A percentile compares a stretch with the other conserved stretches of the same genome.
Conservation (phyloP, 2,113 vertebrate species). For the Cryptomyrus ogoouensis region DNA sequence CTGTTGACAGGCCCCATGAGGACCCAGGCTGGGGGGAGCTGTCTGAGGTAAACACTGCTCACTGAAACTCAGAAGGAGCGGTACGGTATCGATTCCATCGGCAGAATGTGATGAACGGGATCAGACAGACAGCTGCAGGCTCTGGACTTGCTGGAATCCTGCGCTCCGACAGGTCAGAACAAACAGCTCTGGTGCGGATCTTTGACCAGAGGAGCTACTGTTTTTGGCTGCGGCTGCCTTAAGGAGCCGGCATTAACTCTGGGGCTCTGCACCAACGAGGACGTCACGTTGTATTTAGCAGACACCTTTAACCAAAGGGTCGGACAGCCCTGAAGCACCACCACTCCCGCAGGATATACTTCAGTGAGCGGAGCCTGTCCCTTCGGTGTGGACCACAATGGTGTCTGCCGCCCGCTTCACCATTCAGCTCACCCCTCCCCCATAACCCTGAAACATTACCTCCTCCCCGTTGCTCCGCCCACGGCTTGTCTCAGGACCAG, state of each 20-base stretch:
- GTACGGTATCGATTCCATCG: neutral
- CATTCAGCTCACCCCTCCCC: neutral
- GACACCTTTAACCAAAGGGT: neutral
- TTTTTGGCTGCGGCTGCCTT: neutral
- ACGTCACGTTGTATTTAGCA: neutral
- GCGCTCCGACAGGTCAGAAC: neutral
- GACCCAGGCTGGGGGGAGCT: neutral
- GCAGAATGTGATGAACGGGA: neutral
- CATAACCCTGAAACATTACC: neutral
- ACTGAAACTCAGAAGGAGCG: neutral
- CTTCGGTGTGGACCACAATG: neutral
- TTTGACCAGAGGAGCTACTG: neutral
- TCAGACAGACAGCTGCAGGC: neutral
- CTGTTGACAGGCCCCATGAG: constrained; percentile 22
- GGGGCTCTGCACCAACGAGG: neutral
- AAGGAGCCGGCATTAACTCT: neutral
- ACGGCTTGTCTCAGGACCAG: neutral
- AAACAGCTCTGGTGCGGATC: neutral
- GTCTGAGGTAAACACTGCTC: constrained; percentile 24
- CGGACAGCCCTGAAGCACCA: neutral
- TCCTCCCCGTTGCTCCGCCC: neutral
- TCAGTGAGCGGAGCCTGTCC: neutral
- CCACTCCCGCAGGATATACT: neutral
- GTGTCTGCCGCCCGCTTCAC: neutral
- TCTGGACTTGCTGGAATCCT: too few relatives aligned